phyloP scores from a whole-genome alignment of 2,888 invertebrate genomes.

The Scelioninae gen. 1 region DNA sequence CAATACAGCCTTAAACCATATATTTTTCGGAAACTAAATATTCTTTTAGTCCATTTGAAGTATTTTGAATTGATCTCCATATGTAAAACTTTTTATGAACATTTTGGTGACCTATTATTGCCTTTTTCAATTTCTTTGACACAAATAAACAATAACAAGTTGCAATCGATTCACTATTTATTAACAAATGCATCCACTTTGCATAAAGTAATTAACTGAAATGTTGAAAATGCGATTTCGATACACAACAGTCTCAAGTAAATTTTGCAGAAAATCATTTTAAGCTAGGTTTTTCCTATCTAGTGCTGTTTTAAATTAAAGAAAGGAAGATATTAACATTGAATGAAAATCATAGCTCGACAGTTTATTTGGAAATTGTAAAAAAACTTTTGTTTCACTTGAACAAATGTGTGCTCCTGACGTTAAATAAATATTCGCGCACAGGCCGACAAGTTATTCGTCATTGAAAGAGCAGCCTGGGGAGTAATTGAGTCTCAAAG shows the following conservation, averaged over 20 bases:
- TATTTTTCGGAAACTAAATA: too few relatives aligned
- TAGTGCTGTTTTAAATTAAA: not conserved
- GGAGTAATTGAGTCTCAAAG: constrained; percentile 70
- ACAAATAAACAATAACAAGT: not conserved
- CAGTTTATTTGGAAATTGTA: constrained; percentile 42
- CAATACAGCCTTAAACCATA: too few relatives aligned
- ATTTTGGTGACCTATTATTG: not conserved
- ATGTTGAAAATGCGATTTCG: not conserved
- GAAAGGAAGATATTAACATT: constrained; percentile 32
- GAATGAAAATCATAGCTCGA: constrained; percentile 15
- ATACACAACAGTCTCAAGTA: not conserved
- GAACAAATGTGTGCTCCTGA: constrained; percentile 60
- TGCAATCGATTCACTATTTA: not conserved
- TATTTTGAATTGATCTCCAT: constrained; percentile 1
- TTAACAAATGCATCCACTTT: not conserved
- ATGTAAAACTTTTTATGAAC: not conserved
- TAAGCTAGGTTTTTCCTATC: not conserved
- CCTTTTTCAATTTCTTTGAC: not conserved
- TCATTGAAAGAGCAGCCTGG: constrained; percentile 69
- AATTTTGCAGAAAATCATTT: not conserved
- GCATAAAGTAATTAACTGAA: not conserved
- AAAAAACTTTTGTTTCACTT: constrained; percentile 40
- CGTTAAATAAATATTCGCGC: constrained; percentile 66
- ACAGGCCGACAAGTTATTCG: constrained; percentile 62
- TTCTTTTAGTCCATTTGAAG: not conserved